Evolutionary conservation across 2,113 vertebrate genomes (phyloP), one percentile per base, ranked within the genome.

Genomic region (Phalacrocorax carbo): DNA sequence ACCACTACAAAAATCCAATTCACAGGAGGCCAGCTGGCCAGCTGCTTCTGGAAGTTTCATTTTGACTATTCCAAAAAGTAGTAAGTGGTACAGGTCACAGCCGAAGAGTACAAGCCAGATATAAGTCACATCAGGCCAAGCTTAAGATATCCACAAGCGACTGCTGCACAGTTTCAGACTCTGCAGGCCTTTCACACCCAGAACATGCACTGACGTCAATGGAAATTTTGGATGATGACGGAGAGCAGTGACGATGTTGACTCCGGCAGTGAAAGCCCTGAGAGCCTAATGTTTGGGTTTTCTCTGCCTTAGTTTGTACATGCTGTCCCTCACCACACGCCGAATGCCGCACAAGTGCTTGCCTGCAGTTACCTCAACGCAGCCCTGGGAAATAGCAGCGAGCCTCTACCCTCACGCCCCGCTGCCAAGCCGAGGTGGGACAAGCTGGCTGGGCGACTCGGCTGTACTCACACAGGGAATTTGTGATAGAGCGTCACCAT

Each of bases 191-290:
- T 94, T 89, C 91, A 54, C 81, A 87, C 58, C 73, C 81, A 72
- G 78, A 82, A 72, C 83, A 76, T 94, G 77, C 91, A 92, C 91
- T 97, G 96, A 96, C 96, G 96, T 96, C 95, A 96, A 49, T 92
- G 94, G 97, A 96, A 97, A 96, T 94, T 95, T 94, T 91, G 88
- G 78, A 26, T 95, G 94, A 85, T 96, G 95, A 96, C 61, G 15
- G 78, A 95, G 96, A 91, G 62, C 93, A 95, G 94, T 91, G 94
- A 82, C 8, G 58, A 82, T 87, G 90, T 70, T 91, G 83, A 96
- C 94, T 93, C 96, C 3, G 2, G 96, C 92, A 95, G 91, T 89
- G 81, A 82, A 85, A 95, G 86, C 83, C 70, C 69, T 51, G 89
- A 94, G 94, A 95, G 88, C 86, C 81, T 69, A 66, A 65, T 96